Evolutionary conservation across 2,888 invertebrate genomes (phyloP).

Genomic region (Merodon equestris): DNA sequence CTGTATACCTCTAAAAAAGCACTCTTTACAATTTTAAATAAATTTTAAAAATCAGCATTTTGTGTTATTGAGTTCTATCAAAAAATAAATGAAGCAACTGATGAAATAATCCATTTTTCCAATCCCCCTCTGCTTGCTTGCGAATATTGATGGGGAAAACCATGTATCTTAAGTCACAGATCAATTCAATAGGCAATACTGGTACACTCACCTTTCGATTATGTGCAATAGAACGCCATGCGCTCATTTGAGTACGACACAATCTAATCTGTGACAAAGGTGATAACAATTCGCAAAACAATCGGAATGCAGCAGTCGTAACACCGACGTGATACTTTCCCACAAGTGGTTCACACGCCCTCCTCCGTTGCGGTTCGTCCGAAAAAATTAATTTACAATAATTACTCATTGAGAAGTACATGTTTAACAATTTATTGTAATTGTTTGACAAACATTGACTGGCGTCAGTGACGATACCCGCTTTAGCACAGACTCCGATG

Average conservation of each 20-base stretch:
- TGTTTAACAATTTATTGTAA: conserved; percentile 42
- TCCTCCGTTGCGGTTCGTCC: background rate
- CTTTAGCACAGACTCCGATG: conserved; percentile 3
- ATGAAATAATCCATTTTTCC: no score
- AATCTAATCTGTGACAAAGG: conserved; percentile 45
- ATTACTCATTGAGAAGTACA: conserved; percentile 29
- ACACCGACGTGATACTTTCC: conserved; percentile 7
- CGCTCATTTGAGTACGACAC: no score
- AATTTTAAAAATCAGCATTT: no score
- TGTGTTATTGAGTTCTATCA: no score
- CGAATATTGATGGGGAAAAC: conserved; percentile 15
- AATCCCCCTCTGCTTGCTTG: no score
- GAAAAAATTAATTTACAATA: conserved; percentile 35
- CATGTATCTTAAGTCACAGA: conserved; percentile 10
- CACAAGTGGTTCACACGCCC: conserved; percentile 1
- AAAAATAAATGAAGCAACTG: no score
- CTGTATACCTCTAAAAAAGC: no score
- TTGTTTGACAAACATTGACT: conserved; percentile 16
- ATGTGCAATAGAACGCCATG: background rate
- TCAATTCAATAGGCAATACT: no score
- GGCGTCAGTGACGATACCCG: conserved; percentile 13
- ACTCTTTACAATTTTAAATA: no score
- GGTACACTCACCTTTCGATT: conserved; percentile 31
- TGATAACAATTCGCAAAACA: conserved; percentile 40
- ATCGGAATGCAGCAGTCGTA: conserved; percentile 31